Evolutionary conservation across 1,140 invertebrate genomes (phyloP).

Genomic region (Zaprionus nigranus): DNA sequence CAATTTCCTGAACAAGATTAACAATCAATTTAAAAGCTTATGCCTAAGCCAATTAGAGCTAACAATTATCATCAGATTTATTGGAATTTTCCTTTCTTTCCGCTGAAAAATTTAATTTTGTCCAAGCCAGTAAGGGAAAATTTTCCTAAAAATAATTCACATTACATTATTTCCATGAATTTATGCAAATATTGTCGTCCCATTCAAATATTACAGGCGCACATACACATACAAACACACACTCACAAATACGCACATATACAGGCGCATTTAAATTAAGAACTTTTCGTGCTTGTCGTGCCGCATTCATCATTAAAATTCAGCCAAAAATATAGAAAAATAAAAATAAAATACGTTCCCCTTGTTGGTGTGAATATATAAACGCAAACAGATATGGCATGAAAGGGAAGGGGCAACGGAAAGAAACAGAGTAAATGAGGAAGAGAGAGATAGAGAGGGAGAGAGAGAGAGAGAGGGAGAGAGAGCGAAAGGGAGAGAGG

Average conservation of each 20-base stretch:
- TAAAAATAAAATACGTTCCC: slow-evolving; percentile 43
- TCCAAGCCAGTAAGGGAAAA: slow-evolving; percentile 25
- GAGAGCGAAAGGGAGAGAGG: not conserved
- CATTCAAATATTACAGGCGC: slow-evolving; percentile 6
- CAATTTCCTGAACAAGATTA: not conserved
- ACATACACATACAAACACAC: not conserved
- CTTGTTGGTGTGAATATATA: slow-evolving; percentile 2
- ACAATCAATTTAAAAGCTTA: not conserved
- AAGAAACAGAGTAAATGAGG: not conserved
- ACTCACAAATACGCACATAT: slow-evolving; percentile 4
- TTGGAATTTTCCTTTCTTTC: not conserved
- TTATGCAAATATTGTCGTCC: slow-evolving; percentile 59
- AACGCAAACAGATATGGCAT: slow-evolving; percentile 1
- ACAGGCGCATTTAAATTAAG: slow-evolving; percentile 32
- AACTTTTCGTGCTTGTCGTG: slow-evolving; percentile 47
- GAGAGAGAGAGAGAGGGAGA: not conserved
- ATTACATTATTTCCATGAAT: slow-evolving; percentile 61
- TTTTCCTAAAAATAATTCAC: slow-evolving; percentile 56
- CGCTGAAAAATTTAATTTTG: slow-evolving; percentile 46
- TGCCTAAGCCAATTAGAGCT: not conserved
- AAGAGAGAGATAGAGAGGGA: not conserved
- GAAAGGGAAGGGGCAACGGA: not conserved
- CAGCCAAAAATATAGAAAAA: slow-evolving; percentile 42
- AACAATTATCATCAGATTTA: not conserved
- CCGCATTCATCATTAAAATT: slow-evolving; percentile 70